Conservation (phyloP, 2,797 vertebrate species). For the Anguilla marmorata region DNA sequence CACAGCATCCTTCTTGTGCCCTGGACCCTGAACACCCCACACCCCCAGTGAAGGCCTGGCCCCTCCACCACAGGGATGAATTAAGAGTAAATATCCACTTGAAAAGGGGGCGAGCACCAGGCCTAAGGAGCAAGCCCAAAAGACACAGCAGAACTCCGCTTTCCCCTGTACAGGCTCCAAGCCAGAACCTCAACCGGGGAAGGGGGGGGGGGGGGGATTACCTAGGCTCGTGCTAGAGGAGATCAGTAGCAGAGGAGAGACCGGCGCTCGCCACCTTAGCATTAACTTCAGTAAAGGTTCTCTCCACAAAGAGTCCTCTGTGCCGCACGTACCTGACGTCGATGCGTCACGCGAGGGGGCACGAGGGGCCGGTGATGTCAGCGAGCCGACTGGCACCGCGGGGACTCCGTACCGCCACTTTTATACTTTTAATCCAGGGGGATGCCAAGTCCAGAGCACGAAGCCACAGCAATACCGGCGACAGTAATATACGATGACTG, state of each 20-base stretch:
- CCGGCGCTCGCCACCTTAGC: not conserved
- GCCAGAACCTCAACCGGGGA: slow-evolving; percentile 12
- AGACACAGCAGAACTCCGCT: slow-evolving; percentile 38
- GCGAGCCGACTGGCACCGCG: not conserved
- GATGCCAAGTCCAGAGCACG: not conserved
- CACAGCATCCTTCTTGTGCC: slow-evolving; percentile 46
- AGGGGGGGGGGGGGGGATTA: not conserved
- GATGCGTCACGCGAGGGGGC: not conserved
- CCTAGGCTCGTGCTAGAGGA: not conserved
- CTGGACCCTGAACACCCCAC: slow-evolving; percentile 37
- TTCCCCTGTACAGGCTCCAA: slow-evolving; percentile 39
- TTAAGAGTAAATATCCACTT: slow-evolving; percentile 67
- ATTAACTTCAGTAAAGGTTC: not conserved
- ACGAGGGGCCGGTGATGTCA: not conserved
- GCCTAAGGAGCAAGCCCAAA: slow-evolving; percentile 44
- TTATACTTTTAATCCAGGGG: not conserved
- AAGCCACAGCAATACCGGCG: not conserved
- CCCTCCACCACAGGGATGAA: slow-evolving; percentile 39
- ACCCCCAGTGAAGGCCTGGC: slow-evolving; percentile 45
- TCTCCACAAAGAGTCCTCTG: not conserved
- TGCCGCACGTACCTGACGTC: not conserved
- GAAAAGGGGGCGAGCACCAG: slow-evolving; percentile 43
- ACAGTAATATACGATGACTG: not conserved
- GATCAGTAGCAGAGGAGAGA: not conserved
- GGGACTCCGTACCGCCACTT: not conserved